Percentiles rank a stretch among this genome's conserved stretches.
Evolutionary conservation across 1,140 invertebrate species (phyloP).

Genomic region (Conus betulinus): DNA sequence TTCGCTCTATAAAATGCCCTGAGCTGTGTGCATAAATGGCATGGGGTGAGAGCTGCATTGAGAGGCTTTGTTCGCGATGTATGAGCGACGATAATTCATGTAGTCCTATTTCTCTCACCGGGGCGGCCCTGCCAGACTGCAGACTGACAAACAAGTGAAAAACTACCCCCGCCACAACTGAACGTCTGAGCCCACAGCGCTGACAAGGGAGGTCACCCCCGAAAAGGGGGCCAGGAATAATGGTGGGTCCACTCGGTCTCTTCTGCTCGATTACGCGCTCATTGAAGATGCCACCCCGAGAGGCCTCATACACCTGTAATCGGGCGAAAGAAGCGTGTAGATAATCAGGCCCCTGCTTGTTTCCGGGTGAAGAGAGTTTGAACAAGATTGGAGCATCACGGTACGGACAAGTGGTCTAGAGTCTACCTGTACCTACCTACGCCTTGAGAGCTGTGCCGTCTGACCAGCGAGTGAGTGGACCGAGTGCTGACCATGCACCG

Average conservation of each 20-base stretch:
- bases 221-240: neutral
- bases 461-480: too few species aligned
- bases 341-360: neutral
- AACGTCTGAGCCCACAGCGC: neutral
- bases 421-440: too few species aligned
- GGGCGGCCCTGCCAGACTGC: neutral
- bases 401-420: too few species aligned
- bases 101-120: constrained; percentile 7
- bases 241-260: constrained; percentile 7
- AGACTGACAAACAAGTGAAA: constrained; percentile 6
- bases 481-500: neutral
- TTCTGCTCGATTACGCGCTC: constrained; percentile 20
- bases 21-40: neutral
- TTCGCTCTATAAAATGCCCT: neutral
- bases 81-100: constrained; percentile 5
- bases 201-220: neutral
- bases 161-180: neutral
- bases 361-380: neutral
- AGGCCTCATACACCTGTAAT: constrained; percentile 7
- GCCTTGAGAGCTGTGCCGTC: too few species aligned
- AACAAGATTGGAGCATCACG: neutral
- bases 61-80: neutral
- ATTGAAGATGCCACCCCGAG: constrained; percentile 14
- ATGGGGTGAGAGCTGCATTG: neutral
- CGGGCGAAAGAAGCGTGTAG: constrained; percentile 2